These are phyloP conservation scores for Phylloscopus trochilus DNA, from an alignment of 2,113 vertebrate species.

Conservation along the genomic window DNA sequence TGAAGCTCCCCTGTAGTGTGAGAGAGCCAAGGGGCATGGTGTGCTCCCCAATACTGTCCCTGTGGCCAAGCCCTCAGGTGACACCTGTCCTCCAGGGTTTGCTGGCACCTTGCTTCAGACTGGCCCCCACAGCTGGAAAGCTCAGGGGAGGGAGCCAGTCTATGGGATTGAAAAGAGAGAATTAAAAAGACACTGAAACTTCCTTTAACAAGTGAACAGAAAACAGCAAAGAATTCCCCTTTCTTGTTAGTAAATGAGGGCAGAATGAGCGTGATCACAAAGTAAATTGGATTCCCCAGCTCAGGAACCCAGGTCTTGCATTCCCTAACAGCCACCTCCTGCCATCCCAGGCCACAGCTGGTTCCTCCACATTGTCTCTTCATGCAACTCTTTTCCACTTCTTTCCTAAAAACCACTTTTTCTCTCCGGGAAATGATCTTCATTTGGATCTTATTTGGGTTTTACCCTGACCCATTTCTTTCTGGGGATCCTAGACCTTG, in stretches of 20 bases:
- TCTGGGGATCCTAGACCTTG: neutral
- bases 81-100: accelerated
- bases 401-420: neutral
- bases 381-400: neutral
- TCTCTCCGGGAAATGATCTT: neutral
- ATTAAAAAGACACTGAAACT: neutral
- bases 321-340: neutral
- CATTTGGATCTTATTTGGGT: neutral
- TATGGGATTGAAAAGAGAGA: neutral
- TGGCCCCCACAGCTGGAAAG: accelerated
- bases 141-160: accelerated
- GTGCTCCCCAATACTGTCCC: neutral
- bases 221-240: neutral
- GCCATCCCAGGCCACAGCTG: neutral
- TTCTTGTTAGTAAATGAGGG: neutral
- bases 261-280: accelerated
- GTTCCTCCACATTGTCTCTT: neutral
- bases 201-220: neutral
- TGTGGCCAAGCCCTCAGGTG: neutral
- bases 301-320: neutral
- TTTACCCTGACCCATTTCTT: neutral
- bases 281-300: neutral
- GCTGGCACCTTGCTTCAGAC: neutral
- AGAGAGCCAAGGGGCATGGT: accelerated
- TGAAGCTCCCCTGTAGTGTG: neutral